Conservation (phyloP, 2,888 invertebrate species). For the Coremacera marginata region DNA sequence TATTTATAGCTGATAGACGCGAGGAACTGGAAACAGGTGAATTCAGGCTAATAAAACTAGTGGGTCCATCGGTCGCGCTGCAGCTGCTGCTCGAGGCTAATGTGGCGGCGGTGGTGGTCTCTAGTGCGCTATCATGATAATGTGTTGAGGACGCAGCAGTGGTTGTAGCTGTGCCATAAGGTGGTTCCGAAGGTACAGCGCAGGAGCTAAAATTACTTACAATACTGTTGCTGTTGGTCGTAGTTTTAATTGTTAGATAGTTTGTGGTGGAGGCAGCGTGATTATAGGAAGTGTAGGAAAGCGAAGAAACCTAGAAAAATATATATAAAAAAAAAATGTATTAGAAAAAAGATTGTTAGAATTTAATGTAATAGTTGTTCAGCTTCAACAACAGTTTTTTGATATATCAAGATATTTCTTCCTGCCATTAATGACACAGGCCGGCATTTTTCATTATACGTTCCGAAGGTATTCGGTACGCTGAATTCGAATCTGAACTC, state of each 20-base stretch:
- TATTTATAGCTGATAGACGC: slow-evolving; percentile 66
- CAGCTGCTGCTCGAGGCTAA: not conserved
- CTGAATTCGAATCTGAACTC: too few species aligned
- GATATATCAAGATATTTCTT: too few species aligned
- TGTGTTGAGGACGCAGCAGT: slow-evolving; percentile 58
- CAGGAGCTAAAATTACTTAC: slow-evolving; percentile 58
- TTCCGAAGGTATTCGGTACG: too few species aligned
- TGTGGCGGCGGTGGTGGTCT: slow-evolving; percentile 54
- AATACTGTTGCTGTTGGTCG: slow-evolving; percentile 25
- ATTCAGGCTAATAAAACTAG: slow-evolving; percentile 61
- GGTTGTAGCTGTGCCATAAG: slow-evolving; percentile 62
- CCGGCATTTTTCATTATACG: too few species aligned
- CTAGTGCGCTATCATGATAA: slow-evolving; percentile 46
- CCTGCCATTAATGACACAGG: too few species aligned
- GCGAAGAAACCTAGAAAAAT: slow-evolving; percentile 43
- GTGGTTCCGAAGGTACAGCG: slow-evolving; percentile 61
- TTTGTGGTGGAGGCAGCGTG: slow-evolving; percentile 31
- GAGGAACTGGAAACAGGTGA: slow-evolving; percentile 63
- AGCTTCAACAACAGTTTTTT: too few species aligned
- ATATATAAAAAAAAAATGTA: not conserved
- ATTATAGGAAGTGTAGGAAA: slow-evolving; percentile 46
- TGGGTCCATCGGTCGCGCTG: slow-evolving; percentile 42
- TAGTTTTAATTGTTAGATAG: slow-evolving; percentile 44
- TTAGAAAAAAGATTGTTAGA: not conserved
- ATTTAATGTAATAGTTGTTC: too few species aligned